Evolutionary conservation across 2,888 invertebrate genomes (phyloP), one percentile per base, ranked within the genome.

Genomic region (Clusia tigrina): DNA sequence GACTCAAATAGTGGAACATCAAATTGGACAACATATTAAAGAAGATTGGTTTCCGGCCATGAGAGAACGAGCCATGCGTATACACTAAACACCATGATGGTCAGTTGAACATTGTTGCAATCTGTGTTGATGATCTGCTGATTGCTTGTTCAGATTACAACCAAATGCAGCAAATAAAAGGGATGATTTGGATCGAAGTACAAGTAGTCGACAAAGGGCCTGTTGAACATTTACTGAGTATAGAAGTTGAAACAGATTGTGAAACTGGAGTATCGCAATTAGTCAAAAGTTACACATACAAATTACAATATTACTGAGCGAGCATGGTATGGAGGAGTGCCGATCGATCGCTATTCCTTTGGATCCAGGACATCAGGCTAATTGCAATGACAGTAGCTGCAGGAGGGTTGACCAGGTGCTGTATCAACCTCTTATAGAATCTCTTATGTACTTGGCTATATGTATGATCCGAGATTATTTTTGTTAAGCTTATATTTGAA

Each of bases 391-490:
- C 12, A 51, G 58, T 17, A 56, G 67, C 1, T 69, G 63, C 48
- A 59, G 55, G 10, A 51, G 24, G 20, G 59, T 60, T 10, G 58
- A 70, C 12, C 51, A 62, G 51, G 61, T 46, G 2, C 9, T 55
- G 10, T 71, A 69, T 52, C 69, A 69, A 52, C 67, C 65, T 1
- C 12, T 70, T 17, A 61, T 66, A 15, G 66, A 66, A 0, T 42
- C 63, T 1, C 38, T 68, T 3, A 68, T 66, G 62, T 66, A 66
- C 55, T 26, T 65, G 18, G 58, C 68, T 1, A 59, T 67, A 24
- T 53, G 26, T 20, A 59, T n/a, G n/a, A n/a, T n/a, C n/a, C n/a
- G n/a, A n/a, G n/a, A n/a, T n/a, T n/a, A n/a, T n/a, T n/a, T n/a
- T n/a, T n/a, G n/a, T n/a, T n/a, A n/a, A n/a, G n/a, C n/a, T n/a